Evolutionary conservation across 1,140 invertebrate genomes (phyloP).

Genomic region (Apis florea): DNA sequence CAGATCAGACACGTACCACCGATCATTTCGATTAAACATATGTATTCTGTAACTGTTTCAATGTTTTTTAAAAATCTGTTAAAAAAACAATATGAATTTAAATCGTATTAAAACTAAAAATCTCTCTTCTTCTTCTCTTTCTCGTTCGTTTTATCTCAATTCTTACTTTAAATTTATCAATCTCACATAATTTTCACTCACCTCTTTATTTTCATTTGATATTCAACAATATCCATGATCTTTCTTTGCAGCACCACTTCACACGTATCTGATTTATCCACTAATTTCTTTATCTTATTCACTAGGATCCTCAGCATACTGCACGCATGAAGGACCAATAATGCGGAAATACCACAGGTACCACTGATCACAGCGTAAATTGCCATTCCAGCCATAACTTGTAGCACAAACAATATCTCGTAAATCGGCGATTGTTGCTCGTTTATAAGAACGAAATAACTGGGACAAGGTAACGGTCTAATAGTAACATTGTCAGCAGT

Average conservation of each 20-base stretch:
- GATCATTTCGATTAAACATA: conserved; percentile 62
- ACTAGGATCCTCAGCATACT: conserved; percentile 50
- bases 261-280: not conserved
- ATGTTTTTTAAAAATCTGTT: conserved; percentile 45
- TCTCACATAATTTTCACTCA: not conserved
- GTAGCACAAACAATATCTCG: conserved; percentile 57
- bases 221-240: conserved; percentile 40
- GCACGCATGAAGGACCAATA: conserved; percentile 55
- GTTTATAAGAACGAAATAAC: conserved; percentile 52
- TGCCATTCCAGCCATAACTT: conserved; percentile 48
- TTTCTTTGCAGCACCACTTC: not conserved
- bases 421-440: conserved; percentile 43
- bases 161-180: too few relatives aligned
- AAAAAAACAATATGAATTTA: not conserved
- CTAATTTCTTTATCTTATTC: conserved; percentile 35
- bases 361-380: conserved; percentile 40
- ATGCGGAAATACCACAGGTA: conserved; percentile 44
- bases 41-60: conserved; percentile 38
- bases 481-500: conserved; percentile 46
- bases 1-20: conserved; percentile 64
- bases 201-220: conserved; percentile 45
- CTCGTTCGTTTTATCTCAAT: too few relatives aligned
- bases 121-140: not conserved
- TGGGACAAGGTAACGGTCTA: conserved; percentile 45
- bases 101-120: not conserved